Conservation (phyloP, 1,140 invertebrate genomes). For the Penaeus chinensis region DNA sequence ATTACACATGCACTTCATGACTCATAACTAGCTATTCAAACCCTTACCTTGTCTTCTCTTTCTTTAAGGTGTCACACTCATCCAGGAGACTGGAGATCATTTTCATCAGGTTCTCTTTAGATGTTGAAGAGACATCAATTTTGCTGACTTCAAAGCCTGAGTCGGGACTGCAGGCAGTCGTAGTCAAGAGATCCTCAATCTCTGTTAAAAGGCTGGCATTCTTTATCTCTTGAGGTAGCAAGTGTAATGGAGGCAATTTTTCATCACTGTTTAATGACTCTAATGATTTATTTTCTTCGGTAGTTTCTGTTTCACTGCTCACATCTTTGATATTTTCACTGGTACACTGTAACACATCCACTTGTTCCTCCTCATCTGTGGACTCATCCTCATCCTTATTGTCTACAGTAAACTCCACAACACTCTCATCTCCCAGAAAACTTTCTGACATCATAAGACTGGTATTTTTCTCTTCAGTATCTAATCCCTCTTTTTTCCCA, state of each 20-base stretch:
- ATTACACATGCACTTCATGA: neutral
- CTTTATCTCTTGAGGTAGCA: neutral
- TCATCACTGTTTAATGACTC: neutral
- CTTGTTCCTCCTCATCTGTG: neutral
- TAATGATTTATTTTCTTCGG: neutral
- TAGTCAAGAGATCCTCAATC: constrained; percentile 26
- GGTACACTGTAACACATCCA: neutral
- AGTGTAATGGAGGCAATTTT: neutral
- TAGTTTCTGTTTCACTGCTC: neutral
- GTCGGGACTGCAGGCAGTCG: constrained; percentile 14
- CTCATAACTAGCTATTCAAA: neutral
- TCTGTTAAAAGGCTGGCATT: constrained; percentile 32
- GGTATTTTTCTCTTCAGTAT: too few species aligned
- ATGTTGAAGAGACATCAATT: constrained; percentile 42
- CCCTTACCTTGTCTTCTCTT: constrained; percentile 44
- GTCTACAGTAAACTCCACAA: constrained; percentile 42
- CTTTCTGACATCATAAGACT: neutral
- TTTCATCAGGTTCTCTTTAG: constrained; percentile 51
- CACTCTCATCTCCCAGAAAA: constrained; percentile 37
- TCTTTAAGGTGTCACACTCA: constrained; percentile 45
- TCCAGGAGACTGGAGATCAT: constrained; percentile 43
- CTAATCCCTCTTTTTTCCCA: neutral
- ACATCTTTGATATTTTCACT: constrained; percentile 2
- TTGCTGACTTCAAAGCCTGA: constrained; percentile 33
- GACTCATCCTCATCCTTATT: constrained; percentile 11